Conservation (phyloP, 2,797 vertebrate genomes). For the Pampus argenteus region DNA sequence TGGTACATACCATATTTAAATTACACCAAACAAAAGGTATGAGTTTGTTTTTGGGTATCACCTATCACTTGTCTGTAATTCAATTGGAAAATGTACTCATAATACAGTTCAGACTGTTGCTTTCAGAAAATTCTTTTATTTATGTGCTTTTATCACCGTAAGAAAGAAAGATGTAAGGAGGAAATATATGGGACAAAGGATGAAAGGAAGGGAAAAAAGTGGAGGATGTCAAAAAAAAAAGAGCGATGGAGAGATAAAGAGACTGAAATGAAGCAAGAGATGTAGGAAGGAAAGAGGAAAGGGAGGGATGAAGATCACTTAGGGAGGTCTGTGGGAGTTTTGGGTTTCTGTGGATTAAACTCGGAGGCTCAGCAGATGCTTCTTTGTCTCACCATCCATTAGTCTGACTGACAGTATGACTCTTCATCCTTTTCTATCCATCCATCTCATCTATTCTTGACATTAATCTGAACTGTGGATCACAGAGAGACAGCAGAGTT, state of each 20-base stretch:
- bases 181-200: not conserved
- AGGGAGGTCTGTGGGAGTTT: conserved; percentile 16
- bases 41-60: no score
- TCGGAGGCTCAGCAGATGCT: conserved; percentile 54
- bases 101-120: no score
- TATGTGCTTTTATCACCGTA: not conserved
- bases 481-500: conserved; percentile 17
- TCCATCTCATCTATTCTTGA: conserved; percentile 60
- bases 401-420: conserved; percentile 58
- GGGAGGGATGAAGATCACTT: conserved; percentile 14
- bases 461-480: conserved; percentile 52
- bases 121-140: not conserved
- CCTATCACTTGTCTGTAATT: no score
- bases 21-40: no score
- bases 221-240: not conserved
- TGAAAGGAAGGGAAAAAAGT: not conserved
- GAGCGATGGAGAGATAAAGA: not conserved
- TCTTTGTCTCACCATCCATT: conserved; percentile 67
- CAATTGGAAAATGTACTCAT: no score
- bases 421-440: conserved; percentile 56
- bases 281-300: not conserved
- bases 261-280: not conserved
- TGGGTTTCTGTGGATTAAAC: conserved; percentile 48
- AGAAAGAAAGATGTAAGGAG: not conserved
- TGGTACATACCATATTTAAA: no score